Evolutionary conservation across 2,113 vertebrate species (phyloP).

Genomic region (Perognathus longimembris): DNA sequence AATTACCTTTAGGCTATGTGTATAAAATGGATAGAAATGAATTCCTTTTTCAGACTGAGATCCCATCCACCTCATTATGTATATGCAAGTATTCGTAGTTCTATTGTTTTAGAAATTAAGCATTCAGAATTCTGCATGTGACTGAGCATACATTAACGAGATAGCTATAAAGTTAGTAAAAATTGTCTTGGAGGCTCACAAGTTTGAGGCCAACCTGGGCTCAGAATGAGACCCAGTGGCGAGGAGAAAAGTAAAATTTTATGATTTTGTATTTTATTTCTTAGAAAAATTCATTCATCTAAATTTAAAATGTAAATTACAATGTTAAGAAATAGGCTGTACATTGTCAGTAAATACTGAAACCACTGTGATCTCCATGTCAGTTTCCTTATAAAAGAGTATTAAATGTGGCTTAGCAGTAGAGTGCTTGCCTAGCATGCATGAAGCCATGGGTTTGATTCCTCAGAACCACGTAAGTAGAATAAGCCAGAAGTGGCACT

Average conservation of each 20-base stretch:
- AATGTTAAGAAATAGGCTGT: conserved; percentile 22
- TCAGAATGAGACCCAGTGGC: neutral
- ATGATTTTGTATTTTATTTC: conserved; percentile 5
- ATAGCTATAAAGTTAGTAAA: neutral
- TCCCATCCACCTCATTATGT: neutral
- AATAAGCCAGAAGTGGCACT: too few species aligned
- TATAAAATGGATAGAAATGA: neutral
- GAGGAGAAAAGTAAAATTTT: neutral
- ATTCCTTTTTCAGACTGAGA: neutral
- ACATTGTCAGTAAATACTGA: neutral
- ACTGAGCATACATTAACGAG: conserved; percentile 2
- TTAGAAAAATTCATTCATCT: conserved; percentile 38
- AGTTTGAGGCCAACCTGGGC: neutral
- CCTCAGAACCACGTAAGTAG: too few species aligned
- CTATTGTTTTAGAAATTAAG: neutral
- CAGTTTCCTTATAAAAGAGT: neutral
- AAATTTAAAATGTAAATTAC: neutral
- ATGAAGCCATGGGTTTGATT: too few species aligned
- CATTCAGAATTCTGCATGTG: neutral
- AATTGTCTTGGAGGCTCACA: neutral
- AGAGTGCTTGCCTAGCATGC: too few species aligned
- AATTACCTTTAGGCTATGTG: neutral
- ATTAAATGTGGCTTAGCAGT: neutral
- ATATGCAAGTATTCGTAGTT: neutral
- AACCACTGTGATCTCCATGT: neutral